These are phyloP conservation scores for Dipodomys merriami DNA, from an alignment of 2,113 vertebrate genomes.

Conservation along the genomic window DNA sequence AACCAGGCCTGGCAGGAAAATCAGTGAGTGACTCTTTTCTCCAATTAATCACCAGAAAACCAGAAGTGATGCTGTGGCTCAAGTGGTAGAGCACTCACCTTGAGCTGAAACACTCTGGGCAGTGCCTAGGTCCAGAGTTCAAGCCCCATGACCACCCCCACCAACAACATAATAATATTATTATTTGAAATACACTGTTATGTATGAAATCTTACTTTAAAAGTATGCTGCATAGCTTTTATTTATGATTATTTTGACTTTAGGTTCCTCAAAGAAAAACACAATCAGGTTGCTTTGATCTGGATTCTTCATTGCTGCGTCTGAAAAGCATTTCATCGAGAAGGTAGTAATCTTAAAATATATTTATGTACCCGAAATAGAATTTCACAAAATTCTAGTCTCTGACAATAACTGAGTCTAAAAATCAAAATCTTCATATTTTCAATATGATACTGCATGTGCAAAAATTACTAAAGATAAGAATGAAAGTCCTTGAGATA, in stretches of 20 bases:
- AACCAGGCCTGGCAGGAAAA: no score
- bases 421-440: constrained; percentile 38
- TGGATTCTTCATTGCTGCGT: constrained; percentile 93
- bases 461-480: background rate
- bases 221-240: background rate
- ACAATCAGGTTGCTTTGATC: constrained; percentile 97
- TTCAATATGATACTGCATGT: background rate
- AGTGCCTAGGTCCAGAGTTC: no score
- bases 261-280: constrained; percentile 98
- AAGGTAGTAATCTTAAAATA: constrained; percentile 86
- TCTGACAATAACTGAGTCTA: background rate
- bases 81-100: no score
- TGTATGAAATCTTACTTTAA: constrained; percentile 32
- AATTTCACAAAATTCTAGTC: background rate
- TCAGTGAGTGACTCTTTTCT: no score
- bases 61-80: no score
- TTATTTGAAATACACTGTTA: constrained; percentile 45
- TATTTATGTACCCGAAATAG: background rate
- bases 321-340: constrained; percentile 93
- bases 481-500: background rate
- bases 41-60: no score
- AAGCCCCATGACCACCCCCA: no score
- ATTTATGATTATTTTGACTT: constrained; percentile 70
- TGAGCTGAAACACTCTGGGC: no score
- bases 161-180: background rate